Conservation (phyloP, 2,113 vertebrate genomes). For the Catharus minimus region DNA sequence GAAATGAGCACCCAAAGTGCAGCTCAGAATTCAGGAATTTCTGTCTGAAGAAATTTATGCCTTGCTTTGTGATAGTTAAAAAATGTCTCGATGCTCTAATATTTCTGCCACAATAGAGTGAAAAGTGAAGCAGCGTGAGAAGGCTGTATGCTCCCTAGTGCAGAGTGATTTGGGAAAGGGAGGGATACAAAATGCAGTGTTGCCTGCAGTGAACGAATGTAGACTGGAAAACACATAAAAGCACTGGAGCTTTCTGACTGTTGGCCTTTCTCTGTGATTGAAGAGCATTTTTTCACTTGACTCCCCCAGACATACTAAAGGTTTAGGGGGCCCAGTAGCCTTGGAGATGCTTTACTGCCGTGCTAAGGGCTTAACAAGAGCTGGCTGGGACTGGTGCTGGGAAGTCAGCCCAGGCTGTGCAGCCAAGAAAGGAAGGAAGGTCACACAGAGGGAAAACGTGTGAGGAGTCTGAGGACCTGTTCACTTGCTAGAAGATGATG, state of each 20-base stretch:
- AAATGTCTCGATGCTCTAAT: not conserved
- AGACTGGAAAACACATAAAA: not conserved
- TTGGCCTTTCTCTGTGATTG: not conserved
- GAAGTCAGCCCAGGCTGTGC: not conserved
- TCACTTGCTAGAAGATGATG: not conserved
- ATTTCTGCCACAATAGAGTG: not conserved
- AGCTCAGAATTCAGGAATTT: not conserved
- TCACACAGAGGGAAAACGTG: not conserved
- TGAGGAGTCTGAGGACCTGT: accelerated
- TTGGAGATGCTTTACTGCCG: not conserved
- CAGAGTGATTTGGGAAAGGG: not conserved
- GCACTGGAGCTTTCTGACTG: not conserved
- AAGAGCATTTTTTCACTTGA: not conserved
- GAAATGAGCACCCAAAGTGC: not conserved
- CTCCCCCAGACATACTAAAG: not conserved
- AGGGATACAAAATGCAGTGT: not conserved
- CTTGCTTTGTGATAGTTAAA: not conserved
- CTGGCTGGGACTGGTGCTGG: not conserved
- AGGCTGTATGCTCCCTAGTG: not conserved
- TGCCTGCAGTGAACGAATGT: not conserved
- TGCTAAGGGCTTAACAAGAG: not conserved
- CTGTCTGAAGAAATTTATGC: not conserved
- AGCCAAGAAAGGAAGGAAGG: not conserved
- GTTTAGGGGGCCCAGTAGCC: not conserved
- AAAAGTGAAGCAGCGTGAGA: not conserved